A percentile compares a stretch with the other conserved stretches of the same genome.
These are phyloP conservation scores for Sturnus vulgaris DNA, from an alignment of 2,113 vertebrate species.

Conservation along the genomic window DNA sequence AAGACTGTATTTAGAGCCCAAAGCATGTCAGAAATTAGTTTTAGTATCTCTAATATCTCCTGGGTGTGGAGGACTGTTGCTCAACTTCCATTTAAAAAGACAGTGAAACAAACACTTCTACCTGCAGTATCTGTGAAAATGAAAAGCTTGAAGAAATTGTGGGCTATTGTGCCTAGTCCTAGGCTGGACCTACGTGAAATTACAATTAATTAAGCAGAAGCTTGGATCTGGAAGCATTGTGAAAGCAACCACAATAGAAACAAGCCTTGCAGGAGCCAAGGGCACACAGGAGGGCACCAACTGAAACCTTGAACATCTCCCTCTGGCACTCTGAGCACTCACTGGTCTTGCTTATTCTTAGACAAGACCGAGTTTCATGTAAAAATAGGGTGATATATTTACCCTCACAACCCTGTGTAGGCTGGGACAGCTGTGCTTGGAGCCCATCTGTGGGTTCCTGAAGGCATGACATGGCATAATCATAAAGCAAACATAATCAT, in stretches of 20 bases:
- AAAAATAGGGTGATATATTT: not conserved
- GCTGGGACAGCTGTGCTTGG: not conserved
- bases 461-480: not conserved
- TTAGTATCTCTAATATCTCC: not conserved
- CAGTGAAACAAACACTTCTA: not conserved
- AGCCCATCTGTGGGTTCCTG: not conserved
- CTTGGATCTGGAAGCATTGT: not conserved
- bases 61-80: not conserved
- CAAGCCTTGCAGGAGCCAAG: not conserved
- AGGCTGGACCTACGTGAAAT: accelerated
- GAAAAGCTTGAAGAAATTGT: not conserved
- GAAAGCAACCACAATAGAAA: not conserved
- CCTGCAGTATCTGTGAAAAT: not conserved
- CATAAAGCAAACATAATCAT: not conserved
- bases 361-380: accelerated
- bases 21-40: not conserved
- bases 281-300: accelerated
- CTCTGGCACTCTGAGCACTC: not conserved
- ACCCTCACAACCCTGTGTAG: not conserved
- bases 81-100: not conserved
- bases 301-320: not conserved
- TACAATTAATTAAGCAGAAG: not conserved
- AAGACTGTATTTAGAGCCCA: not conserved
- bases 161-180: not conserved
- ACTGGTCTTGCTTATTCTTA: not conserved